Evolutionary conservation across 2,888 invertebrate genomes (phyloP).

Genomic region (Drosophila lutescens): DNA sequence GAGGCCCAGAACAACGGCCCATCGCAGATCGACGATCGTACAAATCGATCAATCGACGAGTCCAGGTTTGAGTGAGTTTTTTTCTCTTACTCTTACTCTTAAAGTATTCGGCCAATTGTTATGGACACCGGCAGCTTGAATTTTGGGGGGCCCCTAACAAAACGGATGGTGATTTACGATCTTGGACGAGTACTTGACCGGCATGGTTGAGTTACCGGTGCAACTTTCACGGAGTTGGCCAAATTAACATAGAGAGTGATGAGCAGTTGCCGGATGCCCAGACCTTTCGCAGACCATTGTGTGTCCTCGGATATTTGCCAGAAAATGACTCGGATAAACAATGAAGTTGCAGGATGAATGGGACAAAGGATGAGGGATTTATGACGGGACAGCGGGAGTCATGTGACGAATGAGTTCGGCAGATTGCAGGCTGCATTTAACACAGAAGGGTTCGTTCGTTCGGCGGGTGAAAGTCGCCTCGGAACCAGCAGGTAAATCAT

Average conservation of each 20-base stretch:
- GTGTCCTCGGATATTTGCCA: conserved; percentile 28
- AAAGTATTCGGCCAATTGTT: conserved; percentile 14
- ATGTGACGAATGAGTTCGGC: conserved; percentile 55
- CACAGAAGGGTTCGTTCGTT: conserved; percentile 59
- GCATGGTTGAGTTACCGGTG: conserved; percentile 37
- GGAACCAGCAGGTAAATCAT: conserved; percentile 57
- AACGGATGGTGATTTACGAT: conserved; percentile 64
- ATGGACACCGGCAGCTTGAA: conserved; percentile 16
- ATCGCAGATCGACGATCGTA: conserved; percentile 39
- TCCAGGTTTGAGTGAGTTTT: conserved; percentile 16
- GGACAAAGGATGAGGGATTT: conserved; percentile 49
- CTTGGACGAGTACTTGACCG: conserved; percentile 58
- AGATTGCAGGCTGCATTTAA: conserved; percentile 4
- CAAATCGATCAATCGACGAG: conserved; percentile 33
- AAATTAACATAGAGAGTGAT: conserved; percentile 10
- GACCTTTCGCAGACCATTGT: conserved; percentile 10
- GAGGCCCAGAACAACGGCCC: conserved; percentile 56
- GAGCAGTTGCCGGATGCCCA: conserved; percentile 17
- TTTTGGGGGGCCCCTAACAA: conserved; percentile 36
- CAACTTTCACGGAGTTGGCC: conserved; percentile 57
- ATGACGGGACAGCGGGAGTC: conserved; percentile 65
- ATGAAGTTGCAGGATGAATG: conserved; percentile 34
- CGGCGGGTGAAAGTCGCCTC: conserved; percentile 41
- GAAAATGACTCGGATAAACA: conserved; percentile 59
- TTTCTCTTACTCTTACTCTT: neutral